phyloP scores from a whole-genome alignment of 2,113 vertebrate genomes.

The Condylura cristata region DNA sequence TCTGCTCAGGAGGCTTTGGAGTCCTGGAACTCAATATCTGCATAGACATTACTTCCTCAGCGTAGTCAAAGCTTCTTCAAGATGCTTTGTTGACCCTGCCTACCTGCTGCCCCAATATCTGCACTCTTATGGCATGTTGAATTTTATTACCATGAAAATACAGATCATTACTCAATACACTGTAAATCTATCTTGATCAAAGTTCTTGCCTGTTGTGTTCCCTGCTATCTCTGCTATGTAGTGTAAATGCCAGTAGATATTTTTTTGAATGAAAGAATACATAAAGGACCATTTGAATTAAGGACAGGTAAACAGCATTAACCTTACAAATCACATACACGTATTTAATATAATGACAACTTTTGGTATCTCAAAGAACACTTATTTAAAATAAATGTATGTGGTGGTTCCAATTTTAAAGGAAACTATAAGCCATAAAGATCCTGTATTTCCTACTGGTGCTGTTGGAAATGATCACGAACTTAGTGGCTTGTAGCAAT shows the following conservation, averaged over 20 bases:
- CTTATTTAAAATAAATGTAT: constrained; percentile 35
- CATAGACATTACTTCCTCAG: background rate
- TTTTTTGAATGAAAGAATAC: constrained; percentile 53
- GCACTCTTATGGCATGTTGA: background rate
- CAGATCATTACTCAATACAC: background rate
- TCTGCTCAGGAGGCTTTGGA: no score
- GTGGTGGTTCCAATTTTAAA: background rate
- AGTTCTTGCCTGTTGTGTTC: background rate
- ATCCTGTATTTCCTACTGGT: background rate
- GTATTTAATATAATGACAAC: constrained; percentile 1
- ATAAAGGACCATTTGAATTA: constrained; percentile 21
- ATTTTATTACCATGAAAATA: background rate
- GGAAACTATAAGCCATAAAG: background rate
- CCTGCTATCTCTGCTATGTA: background rate
- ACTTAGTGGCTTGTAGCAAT: background rate
- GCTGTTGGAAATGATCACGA: background rate
- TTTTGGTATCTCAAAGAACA: constrained; percentile 29
- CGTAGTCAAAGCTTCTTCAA: background rate
- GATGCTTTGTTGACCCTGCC: background rate
- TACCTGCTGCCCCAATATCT: background rate
- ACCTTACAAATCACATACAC: background rate
- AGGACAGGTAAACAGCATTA: background rate
- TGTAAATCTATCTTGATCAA: background rate
- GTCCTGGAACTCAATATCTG: background rate
- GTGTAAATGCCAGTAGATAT: background rate